These are phyloP conservation scores for Nebria salina DNA, from an alignment of 2,888 invertebrate genomes.

Conservation along the genomic window DNA sequence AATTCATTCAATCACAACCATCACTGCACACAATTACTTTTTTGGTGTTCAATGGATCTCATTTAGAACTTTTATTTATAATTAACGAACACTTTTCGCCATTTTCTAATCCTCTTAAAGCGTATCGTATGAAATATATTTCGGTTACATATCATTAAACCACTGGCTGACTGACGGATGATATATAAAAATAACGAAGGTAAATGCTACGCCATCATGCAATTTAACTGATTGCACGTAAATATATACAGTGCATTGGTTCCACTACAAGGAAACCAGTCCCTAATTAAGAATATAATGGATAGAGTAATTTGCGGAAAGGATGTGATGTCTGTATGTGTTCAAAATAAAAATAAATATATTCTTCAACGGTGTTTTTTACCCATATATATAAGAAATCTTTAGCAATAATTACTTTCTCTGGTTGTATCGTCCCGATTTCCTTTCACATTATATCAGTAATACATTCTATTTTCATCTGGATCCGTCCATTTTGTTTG, in stretches of 20 bases:
- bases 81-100: too few relatives aligned
- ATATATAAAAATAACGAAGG: neutral
- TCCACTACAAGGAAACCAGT: constrained; percentile 20
- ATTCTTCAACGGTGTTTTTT: neutral
- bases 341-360: neutral
- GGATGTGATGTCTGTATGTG: neutral
- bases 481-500: neutral
- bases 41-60: too few relatives aligned
- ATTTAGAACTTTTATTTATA: too few relatives aligned
- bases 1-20: too few relatives aligned
- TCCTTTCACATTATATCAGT: neutral
- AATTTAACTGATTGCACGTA: constrained; percentile 36
- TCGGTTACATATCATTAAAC: neutral
- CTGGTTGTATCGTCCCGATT: constrained; percentile 1
- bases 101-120: too few relatives aligned
- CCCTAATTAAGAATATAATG: constrained; percentile 35
- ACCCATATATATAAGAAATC: neutral
- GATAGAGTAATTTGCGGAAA: constrained; percentile 17
- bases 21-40: too few relatives aligned
- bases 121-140: neutral
- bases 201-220: constrained; percentile 24
- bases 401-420: neutral
- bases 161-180: neutral
- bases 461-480: constrained; percentile 1
- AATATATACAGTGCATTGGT: constrained; percentile 30